These are phyloP conservation scores for Conus canariensis DNA, from an alignment of 2,888 invertebrate genomes.

Conservation along the genomic window DNA sequence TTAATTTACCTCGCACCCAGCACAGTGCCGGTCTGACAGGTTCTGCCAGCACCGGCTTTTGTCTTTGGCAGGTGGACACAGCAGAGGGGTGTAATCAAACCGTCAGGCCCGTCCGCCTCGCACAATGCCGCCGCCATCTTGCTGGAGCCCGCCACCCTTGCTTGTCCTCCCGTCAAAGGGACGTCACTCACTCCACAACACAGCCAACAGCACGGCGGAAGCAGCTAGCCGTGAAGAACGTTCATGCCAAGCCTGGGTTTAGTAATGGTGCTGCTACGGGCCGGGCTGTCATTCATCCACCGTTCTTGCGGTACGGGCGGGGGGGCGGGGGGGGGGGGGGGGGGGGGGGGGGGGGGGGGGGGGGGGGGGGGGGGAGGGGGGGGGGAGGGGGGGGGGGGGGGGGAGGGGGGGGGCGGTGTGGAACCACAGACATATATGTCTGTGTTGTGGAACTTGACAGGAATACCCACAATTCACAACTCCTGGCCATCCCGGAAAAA, in stretches of 20 bases:
- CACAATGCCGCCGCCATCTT: conserved; percentile 34
- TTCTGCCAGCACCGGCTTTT: conserved; percentile 14
- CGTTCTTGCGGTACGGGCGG: no score
- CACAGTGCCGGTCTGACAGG: conserved; percentile 25
- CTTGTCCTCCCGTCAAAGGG: not conserved
- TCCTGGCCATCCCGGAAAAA: no score
- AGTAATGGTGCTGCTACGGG: no score
- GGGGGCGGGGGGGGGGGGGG: no score
- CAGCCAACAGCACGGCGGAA: not conserved
- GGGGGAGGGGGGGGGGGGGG: no score
- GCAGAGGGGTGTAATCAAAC: conserved; percentile 34
- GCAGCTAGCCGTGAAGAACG: no score
- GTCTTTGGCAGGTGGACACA: conserved; percentile 34
- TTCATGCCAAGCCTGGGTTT: no score
- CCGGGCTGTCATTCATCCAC: no score
- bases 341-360: no score
- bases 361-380: no score
- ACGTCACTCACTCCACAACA: conserved; percentile 9
- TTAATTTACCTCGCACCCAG: conserved; percentile 35
- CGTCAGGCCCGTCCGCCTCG: not conserved
- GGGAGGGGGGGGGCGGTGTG: no score
- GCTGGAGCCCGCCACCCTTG: conserved; percentile 24
- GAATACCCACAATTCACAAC: not conserved
- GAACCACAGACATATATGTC: no score
- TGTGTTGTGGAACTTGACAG: not conserved